phyloP scores from a whole-genome alignment of 35 echinoderm and acorn worm species.

The Patiria miniata region DNA sequence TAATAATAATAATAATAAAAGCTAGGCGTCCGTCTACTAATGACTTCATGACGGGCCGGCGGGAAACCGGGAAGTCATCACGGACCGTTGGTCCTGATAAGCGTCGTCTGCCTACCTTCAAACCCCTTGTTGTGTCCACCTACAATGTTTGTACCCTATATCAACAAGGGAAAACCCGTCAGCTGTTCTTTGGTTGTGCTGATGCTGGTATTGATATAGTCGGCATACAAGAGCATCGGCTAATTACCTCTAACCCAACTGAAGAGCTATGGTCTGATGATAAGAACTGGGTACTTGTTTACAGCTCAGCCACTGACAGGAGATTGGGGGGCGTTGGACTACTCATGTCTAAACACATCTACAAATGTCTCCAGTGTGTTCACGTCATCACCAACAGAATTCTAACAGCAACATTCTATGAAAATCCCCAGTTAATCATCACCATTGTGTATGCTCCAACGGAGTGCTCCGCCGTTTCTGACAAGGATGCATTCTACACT shows the following conservation, averaged over 20 bases:
- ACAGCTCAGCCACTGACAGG: slow-evolving; percentile 5
- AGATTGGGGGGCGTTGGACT: slow-evolving; percentile 11
- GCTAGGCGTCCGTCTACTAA: background rate
- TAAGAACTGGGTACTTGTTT: slow-evolving; percentile 45
- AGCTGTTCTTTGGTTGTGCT: slow-evolving; percentile 44
- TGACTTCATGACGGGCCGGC: too few relatives aligned
- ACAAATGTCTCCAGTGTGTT: slow-evolving; percentile 42
- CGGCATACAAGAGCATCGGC: slow-evolving; percentile 48
- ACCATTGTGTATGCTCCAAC: too few relatives aligned
- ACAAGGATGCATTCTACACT: too few relatives aligned
- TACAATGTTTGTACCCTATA: slow-evolving; percentile 45
- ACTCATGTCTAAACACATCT: too few relatives aligned
- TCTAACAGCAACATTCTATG: slow-evolving; percentile 34
- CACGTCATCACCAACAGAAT: slow-evolving; percentile 43
- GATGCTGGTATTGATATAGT: slow-evolving; percentile 23
- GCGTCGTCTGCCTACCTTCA: slow-evolving; percentile 52
- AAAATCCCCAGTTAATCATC: too few relatives aligned
- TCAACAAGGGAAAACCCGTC: slow-evolving; percentile 37
- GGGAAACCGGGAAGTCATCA: too few relatives aligned
- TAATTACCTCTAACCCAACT: slow-evolving; percentile 24
- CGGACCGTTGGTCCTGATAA: too few relatives aligned
- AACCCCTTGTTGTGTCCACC: slow-evolving; percentile 43
- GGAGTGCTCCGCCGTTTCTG: too few relatives aligned
- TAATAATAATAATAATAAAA: too few relatives aligned
- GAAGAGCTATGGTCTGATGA: slow-evolving; percentile 63